Evolutionary conservation across 1,140 invertebrate species (phyloP), one percentile per base, ranked within the genome.

Genomic region (Bombus pyrosoma): DNA sequence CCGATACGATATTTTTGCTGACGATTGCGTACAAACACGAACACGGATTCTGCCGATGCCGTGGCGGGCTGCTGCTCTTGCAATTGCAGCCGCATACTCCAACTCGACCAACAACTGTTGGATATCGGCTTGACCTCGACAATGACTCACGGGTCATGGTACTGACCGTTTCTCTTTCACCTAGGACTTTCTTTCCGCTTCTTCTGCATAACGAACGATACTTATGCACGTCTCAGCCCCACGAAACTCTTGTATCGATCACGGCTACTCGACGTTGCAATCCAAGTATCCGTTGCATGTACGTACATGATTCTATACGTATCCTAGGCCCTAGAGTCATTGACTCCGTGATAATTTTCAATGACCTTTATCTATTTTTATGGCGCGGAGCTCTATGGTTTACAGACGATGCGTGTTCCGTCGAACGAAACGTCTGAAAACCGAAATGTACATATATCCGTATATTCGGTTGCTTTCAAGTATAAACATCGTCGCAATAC

Each of bases 61-160:
- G 72, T n/a, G 32, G 39, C 64, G n/a, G 43, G 37, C 18, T 53
- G 47, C 47, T 53, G 47, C 47, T 53, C 28, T n/a, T 76, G 32
- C 78, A 71, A 66, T 71, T 53, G 68, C 53, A 73, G 28, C n/a
- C 41, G 47, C 57, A 43, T 39, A 41, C 74, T 62, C 59, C 57
- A 34, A 18, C 73, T 57, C 73, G 18, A 59, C 32, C 47, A 41
- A 18, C 57, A 74, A 80, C 72, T 68, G 83, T 81, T 43, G 77
- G 83, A 73, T 85, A 85, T 81, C 78, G 71, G 59, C n/a, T 64
- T 85, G 68, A 81, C 83, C 83, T 85, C 83, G 83, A 32, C 83
- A 85, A 80, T 85, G 83, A 85, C 83, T 85, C 83, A 85, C 41
- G 57, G 83, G 78, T 85, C 83, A 74, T 78, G 71, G 83, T 81